Evolutionary conservation across 2,888 invertebrate species (phyloP).

Genomic region (Dasysyrphus tricinctus): DNA sequence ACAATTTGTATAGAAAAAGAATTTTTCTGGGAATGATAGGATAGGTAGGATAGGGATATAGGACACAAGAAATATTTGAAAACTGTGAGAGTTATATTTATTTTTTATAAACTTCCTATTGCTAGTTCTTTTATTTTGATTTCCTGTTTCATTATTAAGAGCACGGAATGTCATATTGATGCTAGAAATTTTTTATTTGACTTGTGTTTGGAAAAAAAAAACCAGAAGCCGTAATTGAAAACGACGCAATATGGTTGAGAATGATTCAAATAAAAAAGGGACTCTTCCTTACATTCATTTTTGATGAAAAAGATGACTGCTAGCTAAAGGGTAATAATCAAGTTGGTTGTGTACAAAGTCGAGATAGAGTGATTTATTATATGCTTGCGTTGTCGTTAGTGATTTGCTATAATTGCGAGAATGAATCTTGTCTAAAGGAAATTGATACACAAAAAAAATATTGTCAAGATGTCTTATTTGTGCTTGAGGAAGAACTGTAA

Average conservation of each 20-base stretch:
- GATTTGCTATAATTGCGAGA: neutral
- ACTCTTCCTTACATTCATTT: neutral
- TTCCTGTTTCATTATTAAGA: constrained; percentile 65
- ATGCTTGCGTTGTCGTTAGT: neutral
- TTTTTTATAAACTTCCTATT: constrained; percentile 24
- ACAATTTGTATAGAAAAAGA: constrained; percentile 31
- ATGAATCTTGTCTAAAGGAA: neutral
- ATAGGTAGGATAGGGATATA: too few relatives aligned
- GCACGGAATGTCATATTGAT: constrained; percentile 24
- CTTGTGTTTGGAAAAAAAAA: neutral
- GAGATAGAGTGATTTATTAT: constrained; percentile 4
- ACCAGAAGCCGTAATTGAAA: constrained; percentile 24
- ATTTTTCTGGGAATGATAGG: neutral
- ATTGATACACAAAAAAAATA: neutral
- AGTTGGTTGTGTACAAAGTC: neutral
- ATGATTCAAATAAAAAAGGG: neutral
- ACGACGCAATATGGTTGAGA: neutral
- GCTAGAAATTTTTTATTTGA: constrained; percentile 16
- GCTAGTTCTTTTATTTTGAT: constrained; percentile 50
- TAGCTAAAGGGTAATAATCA: constrained; percentile 14
- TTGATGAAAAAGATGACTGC: neutral
- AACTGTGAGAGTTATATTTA: neutral
- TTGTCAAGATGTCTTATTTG: neutral
- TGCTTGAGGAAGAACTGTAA: neutral
- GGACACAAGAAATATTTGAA: neutral